Evolutionary conservation across 2,113 vertebrate species (phyloP).

Genomic region (Leucopternis melanops): DNA sequence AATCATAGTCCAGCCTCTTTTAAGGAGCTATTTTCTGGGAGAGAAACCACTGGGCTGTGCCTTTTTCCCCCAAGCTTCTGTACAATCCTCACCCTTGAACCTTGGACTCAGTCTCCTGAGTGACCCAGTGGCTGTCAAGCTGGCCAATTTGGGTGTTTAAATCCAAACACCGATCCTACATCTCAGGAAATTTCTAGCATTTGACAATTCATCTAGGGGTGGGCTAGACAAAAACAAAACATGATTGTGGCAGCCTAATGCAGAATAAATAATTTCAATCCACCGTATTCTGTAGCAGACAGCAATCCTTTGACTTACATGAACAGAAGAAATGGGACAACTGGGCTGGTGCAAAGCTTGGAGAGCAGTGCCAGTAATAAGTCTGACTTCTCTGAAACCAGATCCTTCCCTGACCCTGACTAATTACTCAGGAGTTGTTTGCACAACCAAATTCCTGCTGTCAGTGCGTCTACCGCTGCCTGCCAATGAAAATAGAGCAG

Average conservation of each 20-base stretch:
- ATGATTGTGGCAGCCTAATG: not conserved
- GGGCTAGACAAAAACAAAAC: not conserved
- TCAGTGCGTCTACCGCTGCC: not conserved
- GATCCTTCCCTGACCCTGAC: slow-evolving; percentile 59
- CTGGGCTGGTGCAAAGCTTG: not conserved
- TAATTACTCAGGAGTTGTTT: slow-evolving; percentile 67
- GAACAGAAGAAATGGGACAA: slow-evolving; percentile 3
- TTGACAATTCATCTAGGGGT: not conserved
- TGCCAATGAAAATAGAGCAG: slow-evolving; percentile 52
- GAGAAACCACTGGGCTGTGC: not conserved
- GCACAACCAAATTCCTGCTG: slow-evolving; percentile 52
- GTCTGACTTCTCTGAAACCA: slow-evolving; percentile 61
- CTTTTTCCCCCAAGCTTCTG: not conserved
- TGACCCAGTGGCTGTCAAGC: fast-evolving
- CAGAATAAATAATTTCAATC: not conserved
- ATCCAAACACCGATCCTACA: not conserved
- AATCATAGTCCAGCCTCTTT: not conserved
- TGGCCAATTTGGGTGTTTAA: not conserved
- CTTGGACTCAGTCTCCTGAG: not conserved
- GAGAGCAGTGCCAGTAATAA: slow-evolving; percentile 19
- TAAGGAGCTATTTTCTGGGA: not conserved
- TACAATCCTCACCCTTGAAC: not conserved
- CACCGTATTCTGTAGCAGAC: not conserved
- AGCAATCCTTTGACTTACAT: not conserved
- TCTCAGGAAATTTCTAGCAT: not conserved